Evolutionary conservation across 2,797 vertebrate species (phyloP), one percentile per base, ranked within the genome.

Genomic region (Takifugu rubripes): DNA sequence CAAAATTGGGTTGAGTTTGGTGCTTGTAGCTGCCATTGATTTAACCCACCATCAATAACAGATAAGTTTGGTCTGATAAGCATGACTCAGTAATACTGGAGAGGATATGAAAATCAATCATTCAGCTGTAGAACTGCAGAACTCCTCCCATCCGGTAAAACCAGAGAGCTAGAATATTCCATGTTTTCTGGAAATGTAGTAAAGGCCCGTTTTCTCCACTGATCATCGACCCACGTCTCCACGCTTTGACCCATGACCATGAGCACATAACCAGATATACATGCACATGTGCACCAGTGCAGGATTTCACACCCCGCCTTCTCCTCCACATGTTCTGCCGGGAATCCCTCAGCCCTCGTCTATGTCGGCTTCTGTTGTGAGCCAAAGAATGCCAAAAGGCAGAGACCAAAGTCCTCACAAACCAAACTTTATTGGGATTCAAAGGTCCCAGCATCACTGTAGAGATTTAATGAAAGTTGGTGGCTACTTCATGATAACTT

Each of bases 191-290:
- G 40, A 63, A 61, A 61, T 59, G 27, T 31, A 15, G n/a, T 8
- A 15, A 15, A 27, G 33, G 52, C 43, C 56, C 27, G 15, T 27
- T 61, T 57, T 74, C 56, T 66, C 52, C 2, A 21, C 46, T 10
- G 33, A 64, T 57, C 29, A 27, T 54, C 76, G 71, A 84, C 66
- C 81, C 72, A 26, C 50, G 64, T 73, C 75, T 72, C 61, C 64
- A 40, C n/a, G 53, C 58, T 61, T 42, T 78, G 72, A 82, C 79
- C 70, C 53, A 4, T 26, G 58, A 27, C 59, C 61, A 48, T 60
- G 16, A 59, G 62, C 65, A 66, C 72, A 72, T 66, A 61, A 71
- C 71, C 64, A 68, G 47, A 76, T 40, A 66, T 61, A 56, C 70
- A 68, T 61, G 29, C 54, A 64, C 53, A 75, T 78, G 59, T 52